Percentiles rank a stretch among this genome's conserved stretches.
phyloP scores from a whole-genome alignment of 2,888 invertebrate genomes.

The Prenolepis imparis region DNA sequence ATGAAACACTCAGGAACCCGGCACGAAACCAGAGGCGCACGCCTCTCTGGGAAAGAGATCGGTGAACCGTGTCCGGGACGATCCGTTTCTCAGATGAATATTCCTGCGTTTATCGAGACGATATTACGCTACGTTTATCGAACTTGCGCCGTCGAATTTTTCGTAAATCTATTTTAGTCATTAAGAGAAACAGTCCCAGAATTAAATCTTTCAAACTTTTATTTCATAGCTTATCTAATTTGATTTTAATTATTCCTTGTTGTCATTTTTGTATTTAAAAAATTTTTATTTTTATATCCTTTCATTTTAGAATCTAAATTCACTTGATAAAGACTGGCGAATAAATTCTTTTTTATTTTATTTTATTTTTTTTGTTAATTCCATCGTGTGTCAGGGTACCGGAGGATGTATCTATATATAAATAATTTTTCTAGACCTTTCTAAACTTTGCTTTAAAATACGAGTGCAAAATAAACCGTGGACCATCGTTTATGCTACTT shows the following conservation, averaged over 20 bases:
- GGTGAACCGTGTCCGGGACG: constrained; percentile 65
- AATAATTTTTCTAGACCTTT: constrained; percentile 44
- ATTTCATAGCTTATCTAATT: background rate
- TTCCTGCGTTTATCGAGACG: constrained; percentile 31
- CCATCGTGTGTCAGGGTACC: background rate
- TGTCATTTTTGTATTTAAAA: background rate
- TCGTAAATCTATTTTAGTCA: background rate
- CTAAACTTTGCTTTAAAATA: constrained; percentile 23
- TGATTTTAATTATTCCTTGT: background rate
- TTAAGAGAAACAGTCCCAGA: background rate
- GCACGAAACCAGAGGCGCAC: constrained; percentile 69
- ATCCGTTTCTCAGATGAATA: constrained; percentile 46
- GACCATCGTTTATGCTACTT: constrained; percentile 25
- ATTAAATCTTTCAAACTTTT: background rate
- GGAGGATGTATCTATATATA: constrained; percentile 6
- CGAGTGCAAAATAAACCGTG: constrained; percentile 30
- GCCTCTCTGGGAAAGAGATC: constrained; percentile 48
- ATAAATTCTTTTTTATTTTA: background rate
- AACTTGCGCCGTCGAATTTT: background rate
- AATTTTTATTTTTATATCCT: background rate
- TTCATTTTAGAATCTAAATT: background rate
- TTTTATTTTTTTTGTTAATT: no score
- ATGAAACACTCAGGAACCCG: constrained; percentile 76
- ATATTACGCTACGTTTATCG: background rate
- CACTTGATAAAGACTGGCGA: background rate